A percentile compares a stretch with the other conserved stretches of the same genome.
Conservation (phyloP, 2,797 vertebrate species). For the Parambassis ranga region DNA sequence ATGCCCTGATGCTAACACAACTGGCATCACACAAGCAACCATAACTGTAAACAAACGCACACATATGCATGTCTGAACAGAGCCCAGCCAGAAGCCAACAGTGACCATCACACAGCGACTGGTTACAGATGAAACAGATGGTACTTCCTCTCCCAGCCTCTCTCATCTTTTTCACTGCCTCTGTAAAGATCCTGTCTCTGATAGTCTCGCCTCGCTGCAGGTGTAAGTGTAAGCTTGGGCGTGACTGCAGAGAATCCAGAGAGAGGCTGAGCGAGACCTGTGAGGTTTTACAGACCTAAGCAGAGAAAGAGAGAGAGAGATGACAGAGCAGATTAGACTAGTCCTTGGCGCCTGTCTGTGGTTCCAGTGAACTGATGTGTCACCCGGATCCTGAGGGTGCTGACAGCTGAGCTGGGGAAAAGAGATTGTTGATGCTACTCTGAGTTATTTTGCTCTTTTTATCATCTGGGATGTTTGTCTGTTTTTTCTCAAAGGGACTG, state of each 20-base stretch:
- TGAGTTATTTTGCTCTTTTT: slow-evolving; percentile 38
- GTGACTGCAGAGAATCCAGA: slow-evolving; percentile 17
- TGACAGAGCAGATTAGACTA: slow-evolving; percentile 58
- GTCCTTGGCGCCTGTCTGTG: slow-evolving; percentile 73
- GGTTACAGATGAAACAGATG: slow-evolving; percentile 52
- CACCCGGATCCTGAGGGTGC: slow-evolving; percentile 67
- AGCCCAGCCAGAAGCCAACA: slow-evolving; percentile 28
- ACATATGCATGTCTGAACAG: slow-evolving; percentile 38
- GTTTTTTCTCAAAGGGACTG: slow-evolving; percentile 8
- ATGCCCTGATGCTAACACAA: slow-evolving; percentile 12
- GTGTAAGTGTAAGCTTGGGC: slow-evolving; percentile 51
- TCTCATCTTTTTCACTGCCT: slow-evolving; percentile 20
- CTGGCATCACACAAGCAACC: background rate
- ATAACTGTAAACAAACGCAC: slow-evolving; percentile 17
- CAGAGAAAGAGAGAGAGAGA: slow-evolving; percentile 37
- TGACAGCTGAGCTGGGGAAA: slow-evolving; percentile 56
- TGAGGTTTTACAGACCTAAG: slow-evolving; percentile 22
- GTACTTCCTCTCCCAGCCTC: background rate
- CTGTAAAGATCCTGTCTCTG: slow-evolving; percentile 43
- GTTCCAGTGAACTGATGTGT: slow-evolving; percentile 64
- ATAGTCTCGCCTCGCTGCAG: slow-evolving; percentile 71
- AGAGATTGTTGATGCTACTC: slow-evolving; percentile 54
- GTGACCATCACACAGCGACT: slow-evolving; percentile 29
- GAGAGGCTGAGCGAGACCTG: background rate
- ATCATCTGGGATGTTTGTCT: slow-evolving; percentile 14